A percentile compares a stretch with the other conserved stretches of the same genome.
These are phyloP conservation scores for Momotus momota DNA, from an alignment of 2,797 vertebrate species.

Conservation along the genomic window DNA sequence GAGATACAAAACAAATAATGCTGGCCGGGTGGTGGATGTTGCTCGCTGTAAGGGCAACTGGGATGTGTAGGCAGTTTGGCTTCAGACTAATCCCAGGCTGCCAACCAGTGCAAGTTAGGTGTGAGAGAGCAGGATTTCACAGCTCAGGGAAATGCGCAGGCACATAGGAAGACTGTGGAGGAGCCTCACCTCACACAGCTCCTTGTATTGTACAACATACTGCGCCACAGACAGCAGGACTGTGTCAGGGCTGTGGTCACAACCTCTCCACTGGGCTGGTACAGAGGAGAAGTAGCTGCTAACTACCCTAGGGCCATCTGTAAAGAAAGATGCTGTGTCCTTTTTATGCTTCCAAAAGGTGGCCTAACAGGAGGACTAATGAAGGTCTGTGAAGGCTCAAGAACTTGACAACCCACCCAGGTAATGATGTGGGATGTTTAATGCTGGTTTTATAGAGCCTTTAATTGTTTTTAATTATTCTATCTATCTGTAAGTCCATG, in stretches of 20 bases:
- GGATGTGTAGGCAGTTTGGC: neutral
- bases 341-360: neutral
- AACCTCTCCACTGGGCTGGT: rapidly evolving
- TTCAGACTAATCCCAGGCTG: neutral
- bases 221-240: neutral
- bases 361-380: neutral
- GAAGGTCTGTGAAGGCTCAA: neutral
- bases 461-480: neutral
- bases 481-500: rapidly evolving
- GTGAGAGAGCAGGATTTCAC: neutral
- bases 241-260: rapidly evolving
- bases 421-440: neutral
- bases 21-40: neutral
- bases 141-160: neutral
- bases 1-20: rapidly evolving
- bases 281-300: neutral
- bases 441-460: neutral
- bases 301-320: rapidly evolving
- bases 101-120: neutral
- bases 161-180: neutral
- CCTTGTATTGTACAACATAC: rapidly evolving
- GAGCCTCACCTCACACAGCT: rapidly evolving
- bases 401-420: neutral
- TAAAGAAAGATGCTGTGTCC: neutral
- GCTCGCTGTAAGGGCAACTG: neutral